These are phyloP conservation scores for Xerus inauris DNA, from an alignment of 2,113 vertebrate species.

Conservation along the genomic window DNA sequence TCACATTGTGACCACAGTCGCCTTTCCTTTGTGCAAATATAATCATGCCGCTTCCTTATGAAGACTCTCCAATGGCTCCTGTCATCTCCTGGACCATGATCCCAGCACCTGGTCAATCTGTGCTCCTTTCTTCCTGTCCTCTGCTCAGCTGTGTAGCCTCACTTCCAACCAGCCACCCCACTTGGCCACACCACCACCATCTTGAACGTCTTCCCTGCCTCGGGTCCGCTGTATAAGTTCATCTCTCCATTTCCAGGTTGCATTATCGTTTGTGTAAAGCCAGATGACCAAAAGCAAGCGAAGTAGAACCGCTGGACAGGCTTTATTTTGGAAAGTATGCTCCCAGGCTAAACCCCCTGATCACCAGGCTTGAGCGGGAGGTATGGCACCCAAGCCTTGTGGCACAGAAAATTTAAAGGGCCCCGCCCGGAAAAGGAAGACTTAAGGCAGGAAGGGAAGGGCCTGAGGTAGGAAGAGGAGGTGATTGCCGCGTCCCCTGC, in stretches of 20 bases:
- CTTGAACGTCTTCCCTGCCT: neutral
- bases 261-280: no score
- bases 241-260: neutral
- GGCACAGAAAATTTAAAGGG: no score
- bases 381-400: no score
- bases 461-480: no score
- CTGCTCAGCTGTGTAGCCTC: neutral
- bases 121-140: neutral
- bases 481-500: no score
- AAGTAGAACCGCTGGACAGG: no score
- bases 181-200: accelerated
- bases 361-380: no score
- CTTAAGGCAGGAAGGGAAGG: no score
- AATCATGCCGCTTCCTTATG: neutral
- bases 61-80: neutral
- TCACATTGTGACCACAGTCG: neutral
- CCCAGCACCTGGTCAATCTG: accelerated
- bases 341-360: no score
- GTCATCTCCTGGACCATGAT: neutral
- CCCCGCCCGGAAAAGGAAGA: no score
- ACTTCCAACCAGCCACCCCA: accelerated
- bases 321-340: no score
- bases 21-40: neutral
- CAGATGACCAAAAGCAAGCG: no score
- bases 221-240: neutral